A percentile compares a stretch with the other conserved stretches of the same genome.
Conservation (phyloP, 2,113 vertebrate species). For the Bombycilla garrulus region DNA sequence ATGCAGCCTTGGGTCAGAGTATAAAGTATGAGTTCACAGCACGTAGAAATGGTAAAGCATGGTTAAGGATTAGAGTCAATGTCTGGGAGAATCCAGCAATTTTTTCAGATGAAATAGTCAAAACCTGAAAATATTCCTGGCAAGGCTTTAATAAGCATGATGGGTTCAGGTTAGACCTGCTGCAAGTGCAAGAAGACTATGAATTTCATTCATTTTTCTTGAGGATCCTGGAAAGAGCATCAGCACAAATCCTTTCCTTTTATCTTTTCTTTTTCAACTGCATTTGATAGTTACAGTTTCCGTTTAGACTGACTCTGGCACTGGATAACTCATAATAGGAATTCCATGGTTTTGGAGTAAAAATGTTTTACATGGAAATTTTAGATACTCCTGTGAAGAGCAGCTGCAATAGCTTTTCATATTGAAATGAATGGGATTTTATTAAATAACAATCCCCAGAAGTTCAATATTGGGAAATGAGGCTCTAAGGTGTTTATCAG, state of each 20-base stretch:
- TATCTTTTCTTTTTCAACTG: not conserved
- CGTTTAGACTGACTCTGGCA: not conserved
- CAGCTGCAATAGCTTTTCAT: not conserved
- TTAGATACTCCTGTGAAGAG: not conserved
- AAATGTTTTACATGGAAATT: not conserved
- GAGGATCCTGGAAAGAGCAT: not conserved
- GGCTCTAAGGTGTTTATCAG: not conserved
- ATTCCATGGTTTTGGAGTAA: not conserved
- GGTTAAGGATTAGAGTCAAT: not conserved
- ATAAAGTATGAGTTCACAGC: not conserved
- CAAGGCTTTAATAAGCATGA: not conserved
- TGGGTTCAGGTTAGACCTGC: not conserved
- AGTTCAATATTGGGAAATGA: not conserved
- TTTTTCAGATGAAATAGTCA: not conserved
- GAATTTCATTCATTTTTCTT: constrained; percentile 26
- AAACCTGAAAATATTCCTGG: not conserved
- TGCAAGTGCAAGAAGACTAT: not conserved
- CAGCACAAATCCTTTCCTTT: not conserved
- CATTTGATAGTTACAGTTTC: not conserved
- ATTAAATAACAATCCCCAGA: not conserved
- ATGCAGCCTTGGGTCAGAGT: not conserved
- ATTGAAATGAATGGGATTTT: not conserved
- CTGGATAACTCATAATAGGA: not conserved
- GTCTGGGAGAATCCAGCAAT: not conserved
- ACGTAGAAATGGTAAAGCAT: not conserved